Conservation (phyloP, 2,888 invertebrate genomes). For the Sericinus montela region DNA sequence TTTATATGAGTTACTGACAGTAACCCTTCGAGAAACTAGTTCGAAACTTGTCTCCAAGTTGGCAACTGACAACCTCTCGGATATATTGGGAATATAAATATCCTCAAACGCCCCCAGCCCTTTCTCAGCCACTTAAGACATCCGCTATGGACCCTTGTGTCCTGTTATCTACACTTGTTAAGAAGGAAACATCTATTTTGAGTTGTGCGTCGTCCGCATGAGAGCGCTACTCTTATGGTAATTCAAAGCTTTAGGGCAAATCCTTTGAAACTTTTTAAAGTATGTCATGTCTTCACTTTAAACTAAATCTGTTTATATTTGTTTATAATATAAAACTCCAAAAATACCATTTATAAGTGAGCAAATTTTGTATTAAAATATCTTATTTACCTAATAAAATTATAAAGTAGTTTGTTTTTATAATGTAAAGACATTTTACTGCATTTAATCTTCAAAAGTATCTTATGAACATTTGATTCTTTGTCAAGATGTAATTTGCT, state of each 20-base stretch:
- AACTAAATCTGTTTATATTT: too few relatives aligned
- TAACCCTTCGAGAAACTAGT: conserved; percentile 38
- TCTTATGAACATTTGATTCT: too few relatives aligned
- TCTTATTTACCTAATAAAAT: too few relatives aligned
- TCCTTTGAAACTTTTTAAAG: neutral
- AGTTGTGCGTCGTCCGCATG: conserved; percentile 19
- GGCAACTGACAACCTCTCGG: conserved; percentile 50
- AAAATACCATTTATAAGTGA: too few relatives aligned
- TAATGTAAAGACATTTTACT: too few relatives aligned
- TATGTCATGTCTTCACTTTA: too few relatives aligned
- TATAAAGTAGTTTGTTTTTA: too few relatives aligned
- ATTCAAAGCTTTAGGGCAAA: conserved; percentile 27
- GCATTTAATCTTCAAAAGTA: too few relatives aligned
- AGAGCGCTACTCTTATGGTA: conserved; percentile 20
- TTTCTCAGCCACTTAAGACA: conserved; percentile 68
- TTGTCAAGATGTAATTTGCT: too few relatives aligned
- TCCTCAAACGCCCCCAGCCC: conserved; percentile 54
- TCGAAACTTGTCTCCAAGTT: conserved; percentile 47
- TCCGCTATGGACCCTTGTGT: conserved; percentile 53
- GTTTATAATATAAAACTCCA: too few relatives aligned
- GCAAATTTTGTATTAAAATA: too few relatives aligned
- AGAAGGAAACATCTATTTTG: conserved; percentile 35
- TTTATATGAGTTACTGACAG: conserved; percentile 16
- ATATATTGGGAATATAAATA: conserved; percentile 73
- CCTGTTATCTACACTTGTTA: conserved; percentile 30